Conservation (phyloP, 1,140 invertebrate genomes). For the Panonychus citri region DNA sequence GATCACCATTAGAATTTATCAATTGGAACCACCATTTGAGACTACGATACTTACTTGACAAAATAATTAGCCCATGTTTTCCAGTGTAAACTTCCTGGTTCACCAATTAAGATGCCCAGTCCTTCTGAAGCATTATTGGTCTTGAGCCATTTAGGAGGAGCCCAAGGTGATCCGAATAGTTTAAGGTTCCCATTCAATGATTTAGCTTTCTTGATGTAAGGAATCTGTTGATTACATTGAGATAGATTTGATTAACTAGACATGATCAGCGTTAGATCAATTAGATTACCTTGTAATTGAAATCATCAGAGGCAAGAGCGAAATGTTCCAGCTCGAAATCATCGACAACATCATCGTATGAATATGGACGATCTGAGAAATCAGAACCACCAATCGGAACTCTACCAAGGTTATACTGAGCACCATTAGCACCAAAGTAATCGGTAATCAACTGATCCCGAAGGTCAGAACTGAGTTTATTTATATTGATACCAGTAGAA, state of each 20-base stretch:
- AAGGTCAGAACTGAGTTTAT: slow-evolving; percentile 28
- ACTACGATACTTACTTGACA: slow-evolving; percentile 2
- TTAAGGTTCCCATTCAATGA: slow-evolving; percentile 24
- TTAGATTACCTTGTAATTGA: slow-evolving; percentile 31
- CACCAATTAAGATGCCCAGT: not conserved
- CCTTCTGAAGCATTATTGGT: slow-evolving; percentile 42
- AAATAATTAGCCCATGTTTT: slow-evolving; percentile 50
- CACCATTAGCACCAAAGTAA: slow-evolving; percentile 20
- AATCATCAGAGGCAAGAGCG: slow-evolving; percentile 39
- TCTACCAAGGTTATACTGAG: slow-evolving; percentile 23
- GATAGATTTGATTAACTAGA: too few species aligned
- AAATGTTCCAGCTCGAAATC: slow-evolving; percentile 42
- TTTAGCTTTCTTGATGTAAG: slow-evolving; percentile 32
- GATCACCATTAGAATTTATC: not conserved
- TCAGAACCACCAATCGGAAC: slow-evolving; percentile 59
- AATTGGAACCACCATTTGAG: too few species aligned
- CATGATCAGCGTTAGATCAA: too few species aligned
- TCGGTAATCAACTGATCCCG: slow-evolving; percentile 26
- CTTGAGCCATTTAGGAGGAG: slow-evolving; percentile 68
- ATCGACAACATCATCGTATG: slow-evolving; percentile 34
- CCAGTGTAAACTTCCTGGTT: not conserved
- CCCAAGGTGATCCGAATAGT: slow-evolving; percentile 51
- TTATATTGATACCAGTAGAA: slow-evolving; percentile 49
- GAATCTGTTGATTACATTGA: slow-evolving; percentile 29
- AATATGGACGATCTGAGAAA: slow-evolving; percentile 42